Evolutionary conservation across 2,888 invertebrate species (phyloP).

Genomic region (Helicoverpa assulta): DNA sequence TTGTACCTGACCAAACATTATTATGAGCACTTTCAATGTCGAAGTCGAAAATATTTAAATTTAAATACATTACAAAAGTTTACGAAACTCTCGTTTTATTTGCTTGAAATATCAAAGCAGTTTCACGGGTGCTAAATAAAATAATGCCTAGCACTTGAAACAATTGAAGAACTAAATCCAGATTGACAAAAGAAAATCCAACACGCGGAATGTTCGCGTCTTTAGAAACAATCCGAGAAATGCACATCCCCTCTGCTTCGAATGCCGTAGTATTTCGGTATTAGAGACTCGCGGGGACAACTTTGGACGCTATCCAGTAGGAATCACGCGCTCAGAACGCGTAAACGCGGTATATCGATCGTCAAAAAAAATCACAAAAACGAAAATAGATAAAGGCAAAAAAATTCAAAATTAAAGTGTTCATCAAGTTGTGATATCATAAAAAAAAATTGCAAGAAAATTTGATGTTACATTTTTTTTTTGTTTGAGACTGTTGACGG

Average conservation of each 20-base stretch:
- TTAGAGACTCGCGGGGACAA: slow-evolving; percentile 85
- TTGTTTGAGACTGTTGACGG: slow-evolving; percentile 1
- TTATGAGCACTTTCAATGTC: no score
- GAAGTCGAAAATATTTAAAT: not conserved
- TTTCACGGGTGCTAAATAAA: slow-evolving; percentile 33
- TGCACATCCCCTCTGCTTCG: slow-evolving; percentile 80
- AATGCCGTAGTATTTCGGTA: slow-evolving; percentile 87
- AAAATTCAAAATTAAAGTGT: slow-evolving; percentile 5
- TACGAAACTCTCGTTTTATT: slow-evolving; percentile 13
- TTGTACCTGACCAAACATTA: no score
- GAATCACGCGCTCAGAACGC: slow-evolving; percentile 73
- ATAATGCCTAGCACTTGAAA: slow-evolving; percentile 22
- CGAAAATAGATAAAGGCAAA: slow-evolving; percentile 43
- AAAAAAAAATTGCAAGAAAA: slow-evolving; percentile 14
- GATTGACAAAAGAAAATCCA: slow-evolving; percentile 66
- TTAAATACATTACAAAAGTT: not conserved
- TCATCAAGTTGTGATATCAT: not conserved
- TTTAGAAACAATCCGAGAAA: slow-evolving; percentile 75
- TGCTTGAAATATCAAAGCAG: slow-evolving; percentile 20
- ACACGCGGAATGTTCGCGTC: slow-evolving; percentile 62
- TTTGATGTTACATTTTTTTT: slow-evolving; percentile 12
- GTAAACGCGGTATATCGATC: slow-evolving; percentile 71
- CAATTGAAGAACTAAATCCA: slow-evolving; percentile 55
- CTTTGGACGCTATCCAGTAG: slow-evolving; percentile 88
- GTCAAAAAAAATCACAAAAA: slow-evolving; percentile 58